Evolutionary conservation across 2,113 vertebrate species (phyloP), one percentile per base, ranked within the genome.

Genomic region (Vidua chalybeata): DNA sequence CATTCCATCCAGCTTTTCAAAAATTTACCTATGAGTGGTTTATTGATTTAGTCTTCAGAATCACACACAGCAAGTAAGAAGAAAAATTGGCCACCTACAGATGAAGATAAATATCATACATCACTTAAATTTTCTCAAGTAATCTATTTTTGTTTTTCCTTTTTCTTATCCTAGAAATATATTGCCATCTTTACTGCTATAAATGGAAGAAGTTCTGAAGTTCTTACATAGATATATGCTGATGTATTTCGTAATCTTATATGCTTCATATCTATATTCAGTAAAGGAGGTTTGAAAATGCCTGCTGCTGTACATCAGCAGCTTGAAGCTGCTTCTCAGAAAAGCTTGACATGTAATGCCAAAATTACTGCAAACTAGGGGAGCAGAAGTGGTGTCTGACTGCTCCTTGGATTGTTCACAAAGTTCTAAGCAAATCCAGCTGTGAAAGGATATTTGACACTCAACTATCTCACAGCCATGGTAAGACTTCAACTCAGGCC

Each of bases 181-280:
- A 90, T 73, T 13, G 10, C 51, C 30, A 12, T 86, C 48, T 58
- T 67, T n/a, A 45, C 30, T 74, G 63, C 92, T 92, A 84, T 63
- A 96, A 94, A 84, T 84, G 90, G 93, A 94, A 95, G 75, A 77
- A 86, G 39, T 43, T 90, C 55, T 84, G 76, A 59, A 80, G 15
- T 67, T 90, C 79, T 74, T 74, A 84, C 82, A 73, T n/a, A 72
- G 84, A 79, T 63, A 72, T 15, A 91, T 54, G 39, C 85, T 92
- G 94, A 94, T 77, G 73, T 55, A 71, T 81, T 92, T 95, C 59
- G 59, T 74, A 90, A 81, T 77, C 51, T 71, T 86, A 49, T 28
- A 49, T 26, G n/a, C 33, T 93, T 55, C 43, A 20, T 58, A 43
- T 56, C 72, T 92, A 63, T 89, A 86, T 89, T 91, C 94, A 95